phyloP scores from a whole-genome alignment of 2,113 vertebrate species.

The Pomatostomus ruficeps region DNA sequence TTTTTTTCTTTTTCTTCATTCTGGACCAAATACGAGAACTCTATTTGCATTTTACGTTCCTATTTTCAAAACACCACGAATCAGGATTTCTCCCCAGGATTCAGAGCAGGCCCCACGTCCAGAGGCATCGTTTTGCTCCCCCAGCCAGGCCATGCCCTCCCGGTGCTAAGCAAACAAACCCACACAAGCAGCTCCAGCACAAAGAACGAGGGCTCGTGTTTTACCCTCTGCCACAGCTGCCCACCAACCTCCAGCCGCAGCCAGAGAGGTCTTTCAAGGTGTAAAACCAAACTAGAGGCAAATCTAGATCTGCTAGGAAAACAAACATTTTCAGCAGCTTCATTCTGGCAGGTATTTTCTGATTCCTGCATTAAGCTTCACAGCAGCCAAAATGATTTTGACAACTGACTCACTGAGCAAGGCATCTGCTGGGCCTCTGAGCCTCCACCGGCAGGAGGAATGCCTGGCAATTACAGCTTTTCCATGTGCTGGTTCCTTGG shows the following conservation, averaged over 20 bases:
- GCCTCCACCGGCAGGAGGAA: background rate
- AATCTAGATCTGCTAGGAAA: background rate
- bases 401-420: constrained; percentile 8
- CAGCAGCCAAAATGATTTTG: background rate
- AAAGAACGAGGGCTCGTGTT: background rate
- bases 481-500: background rate
- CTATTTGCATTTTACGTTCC: background rate
- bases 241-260: background rate
- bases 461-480: background rate
- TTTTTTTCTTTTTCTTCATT: background rate
- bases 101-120: background rate
- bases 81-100: background rate
- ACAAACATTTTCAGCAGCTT: background rate
- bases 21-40: background rate
- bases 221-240: background rate
- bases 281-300: background rate
- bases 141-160: background rate
- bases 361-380: background rate
- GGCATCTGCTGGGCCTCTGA: background rate
- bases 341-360: background rate
- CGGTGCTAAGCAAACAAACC: background rate
- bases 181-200: background rate
- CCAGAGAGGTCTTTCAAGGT: background rate
- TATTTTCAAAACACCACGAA: background rate
- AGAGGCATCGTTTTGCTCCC: background rate